A percentile compares a stretch with the other conserved stretches of the same genome.
phyloP scores from a whole-genome alignment of 2,797 vertebrate genomes.

The Periophthalmus magnuspinnatus region DNA sequence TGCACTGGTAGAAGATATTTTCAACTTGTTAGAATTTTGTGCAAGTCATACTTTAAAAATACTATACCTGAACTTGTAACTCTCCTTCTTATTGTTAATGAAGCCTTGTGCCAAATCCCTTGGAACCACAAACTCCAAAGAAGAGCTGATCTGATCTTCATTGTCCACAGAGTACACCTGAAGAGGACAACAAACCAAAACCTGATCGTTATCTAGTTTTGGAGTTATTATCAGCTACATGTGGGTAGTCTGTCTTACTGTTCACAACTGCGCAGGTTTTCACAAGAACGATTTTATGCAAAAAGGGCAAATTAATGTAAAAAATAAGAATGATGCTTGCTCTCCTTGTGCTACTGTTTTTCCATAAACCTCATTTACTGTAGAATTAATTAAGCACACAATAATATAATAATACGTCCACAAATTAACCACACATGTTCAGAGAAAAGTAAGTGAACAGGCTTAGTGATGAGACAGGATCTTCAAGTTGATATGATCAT shows the following conservation, averaged over 20 bases:
- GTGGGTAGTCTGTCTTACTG: too few species aligned
- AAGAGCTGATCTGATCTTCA: constrained; percentile 74
- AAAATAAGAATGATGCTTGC: not conserved
- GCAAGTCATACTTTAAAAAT: constrained; percentile 11
- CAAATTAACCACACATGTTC: too few species aligned
- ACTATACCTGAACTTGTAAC: constrained; percentile 89
- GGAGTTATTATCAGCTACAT: too few species aligned
- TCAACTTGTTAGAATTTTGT: constrained; percentile 14
- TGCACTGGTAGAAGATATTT: constrained; percentile 35
- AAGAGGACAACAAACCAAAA: constrained; percentile 43
- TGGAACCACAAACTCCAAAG: constrained; percentile 86
- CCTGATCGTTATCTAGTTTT: too few species aligned
- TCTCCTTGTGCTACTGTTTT: not conserved
- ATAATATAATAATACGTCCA: too few species aligned
- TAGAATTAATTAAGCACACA: not conserved
- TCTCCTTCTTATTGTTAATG: constrained; percentile 92
- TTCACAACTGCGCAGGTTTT: too few species aligned
- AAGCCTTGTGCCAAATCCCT: constrained; percentile 90
- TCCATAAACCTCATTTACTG: not conserved
- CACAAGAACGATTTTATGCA: too few species aligned
- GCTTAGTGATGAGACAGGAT: not conserved
- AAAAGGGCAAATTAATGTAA: too few species aligned
- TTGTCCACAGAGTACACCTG: constrained; percentile 87
- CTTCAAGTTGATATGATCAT: not conserved
- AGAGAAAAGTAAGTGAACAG: too few species aligned